Evolutionary conservation across 2,797 vertebrate species (phyloP), one percentile per base, ranked within the genome.

Genomic region (Falco biarmicus): DNA sequence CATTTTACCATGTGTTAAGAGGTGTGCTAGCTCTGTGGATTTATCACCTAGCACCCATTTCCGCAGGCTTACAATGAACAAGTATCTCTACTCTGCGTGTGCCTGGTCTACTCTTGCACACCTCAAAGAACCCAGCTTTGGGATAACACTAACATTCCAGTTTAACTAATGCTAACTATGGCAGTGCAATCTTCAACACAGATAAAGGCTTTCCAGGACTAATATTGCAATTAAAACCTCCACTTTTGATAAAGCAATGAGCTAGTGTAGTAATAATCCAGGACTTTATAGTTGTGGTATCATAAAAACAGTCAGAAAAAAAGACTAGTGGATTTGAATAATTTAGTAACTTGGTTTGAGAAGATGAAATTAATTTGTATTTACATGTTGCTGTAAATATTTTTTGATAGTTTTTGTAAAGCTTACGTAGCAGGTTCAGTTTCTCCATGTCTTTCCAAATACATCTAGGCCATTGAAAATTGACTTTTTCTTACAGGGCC

Each of bases 401-500:
- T 60, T 61, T 51, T 28, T 28, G 61, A 11, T 21, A 6, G 3
- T 20, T 76, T 50, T 4, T 53, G 19, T 59, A 9, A 66, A 75
- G 18, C 6, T 92, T 60, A 61, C 16, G 2, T 25, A 74, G 2
- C 20, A 65, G 7, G 11, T 29, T 24, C 11, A 47, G 37, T 74
- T 93, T 86, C 37, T 71, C 59, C 41, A n/a, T 59, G 5, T 60
- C 7, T 84, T 77, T 87, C n/a, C 18, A 79, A 24, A 34, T 60
- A 6, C 79, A 87, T 59, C 66, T 79, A 20, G 83, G 57, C 53
- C 37, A 86, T 9, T 92, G 32, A 92, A 95, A 95, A 83, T 39
- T 29, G 25, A 84, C 3, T 92, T 95, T 95, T 94, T 92, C 82
- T 94, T 97, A 73, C 37, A 98, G 98, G 98, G 97, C 69, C 96